A percentile compares a stretch with the other conserved stretches of the same genome.
Conservation (phyloP, 2,888 invertebrate genomes). For the Caenorhabditis zanzibari region DNA sequence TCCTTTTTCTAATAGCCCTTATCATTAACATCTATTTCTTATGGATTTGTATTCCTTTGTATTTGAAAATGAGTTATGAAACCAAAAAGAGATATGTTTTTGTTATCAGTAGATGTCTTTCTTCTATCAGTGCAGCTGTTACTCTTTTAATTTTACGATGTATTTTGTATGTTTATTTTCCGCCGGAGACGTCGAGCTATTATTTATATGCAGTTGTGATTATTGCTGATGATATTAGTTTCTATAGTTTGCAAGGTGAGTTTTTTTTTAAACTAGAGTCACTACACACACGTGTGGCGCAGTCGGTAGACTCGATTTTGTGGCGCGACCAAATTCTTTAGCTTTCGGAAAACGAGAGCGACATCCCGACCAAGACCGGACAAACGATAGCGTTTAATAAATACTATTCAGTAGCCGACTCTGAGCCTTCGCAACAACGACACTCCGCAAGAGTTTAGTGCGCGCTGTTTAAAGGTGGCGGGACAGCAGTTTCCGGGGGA, state of each 20-base stretch:
- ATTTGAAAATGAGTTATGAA: conserved; percentile 7
- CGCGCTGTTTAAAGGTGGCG: too few species aligned
- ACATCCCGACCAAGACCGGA: too few species aligned
- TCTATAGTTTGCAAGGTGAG: conserved; percentile 56
- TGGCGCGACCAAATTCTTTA: too few species aligned
- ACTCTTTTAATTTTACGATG: conserved; percentile 45
- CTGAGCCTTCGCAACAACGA: too few species aligned
- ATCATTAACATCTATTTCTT: conserved; percentile 40
- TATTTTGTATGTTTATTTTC: conserved; percentile 46
- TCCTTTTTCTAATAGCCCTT: conserved; percentile 32
- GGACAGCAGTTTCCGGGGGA: too few species aligned
- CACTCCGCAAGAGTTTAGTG: too few species aligned
- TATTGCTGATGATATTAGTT: conserved; percentile 33
- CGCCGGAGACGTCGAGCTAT: conserved; percentile 37
- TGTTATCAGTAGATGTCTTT: conserved; percentile 45
- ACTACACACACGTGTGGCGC: too few species aligned
- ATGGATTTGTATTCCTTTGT: conserved; percentile 33
- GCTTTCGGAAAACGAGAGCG: background rate
- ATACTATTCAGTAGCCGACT: too few species aligned
- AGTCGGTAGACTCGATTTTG: background rate
- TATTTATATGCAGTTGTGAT: conserved; percentile 40
- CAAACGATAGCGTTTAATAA: too few species aligned
- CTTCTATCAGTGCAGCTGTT: conserved; percentile 27
- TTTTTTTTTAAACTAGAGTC: too few species aligned
- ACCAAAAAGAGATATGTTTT: conserved; percentile 42